A percentile compares a stretch with the other conserved stretches of the same genome.
Conservation (phyloP, 2,113 vertebrate genomes). For the Ascaphus truei region DNA sequence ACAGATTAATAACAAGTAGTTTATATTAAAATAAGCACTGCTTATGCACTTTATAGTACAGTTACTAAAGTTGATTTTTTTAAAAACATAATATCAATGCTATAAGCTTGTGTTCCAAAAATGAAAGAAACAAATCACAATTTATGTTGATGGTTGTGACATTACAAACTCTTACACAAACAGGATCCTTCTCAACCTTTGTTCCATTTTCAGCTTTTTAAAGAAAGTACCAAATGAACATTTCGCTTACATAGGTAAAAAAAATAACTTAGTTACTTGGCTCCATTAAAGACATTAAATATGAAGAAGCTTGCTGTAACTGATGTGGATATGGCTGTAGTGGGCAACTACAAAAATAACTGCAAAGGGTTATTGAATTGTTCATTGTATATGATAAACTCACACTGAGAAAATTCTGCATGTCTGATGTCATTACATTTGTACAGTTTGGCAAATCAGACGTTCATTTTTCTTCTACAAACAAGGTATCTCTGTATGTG, state of each 20-base stretch:
- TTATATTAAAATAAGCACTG: constrained; percentile 79
- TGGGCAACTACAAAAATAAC: neutral
- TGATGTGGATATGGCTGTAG: neutral
- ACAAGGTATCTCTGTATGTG: neutral
- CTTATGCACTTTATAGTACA: constrained; percentile 71
- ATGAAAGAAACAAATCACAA: neutral
- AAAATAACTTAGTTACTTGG: constrained; percentile 14
- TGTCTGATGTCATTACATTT: neutral
- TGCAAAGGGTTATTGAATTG: neutral
- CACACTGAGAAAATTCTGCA: neutral
- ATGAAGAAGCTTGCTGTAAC: neutral
- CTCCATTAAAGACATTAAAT: neutral
- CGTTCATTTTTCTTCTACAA: neutral
- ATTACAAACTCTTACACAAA: neutral
- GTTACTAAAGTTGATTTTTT: constrained; percentile 53
- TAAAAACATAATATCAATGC: neutral
- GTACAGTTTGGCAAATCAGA: neutral
- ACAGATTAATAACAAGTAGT: constrained; percentile 50
- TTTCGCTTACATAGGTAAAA: too few species aligned
- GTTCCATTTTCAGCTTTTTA: neutral
- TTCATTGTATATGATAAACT: neutral
- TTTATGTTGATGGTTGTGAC: neutral
- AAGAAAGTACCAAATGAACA: neutral
- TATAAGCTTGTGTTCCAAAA: neutral
- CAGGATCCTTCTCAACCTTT: neutral